Evolutionary conservation across 2,113 vertebrate genomes (phyloP), one percentile per base, ranked within the genome.

Genomic region (Trematomus loennbergii): DNA sequence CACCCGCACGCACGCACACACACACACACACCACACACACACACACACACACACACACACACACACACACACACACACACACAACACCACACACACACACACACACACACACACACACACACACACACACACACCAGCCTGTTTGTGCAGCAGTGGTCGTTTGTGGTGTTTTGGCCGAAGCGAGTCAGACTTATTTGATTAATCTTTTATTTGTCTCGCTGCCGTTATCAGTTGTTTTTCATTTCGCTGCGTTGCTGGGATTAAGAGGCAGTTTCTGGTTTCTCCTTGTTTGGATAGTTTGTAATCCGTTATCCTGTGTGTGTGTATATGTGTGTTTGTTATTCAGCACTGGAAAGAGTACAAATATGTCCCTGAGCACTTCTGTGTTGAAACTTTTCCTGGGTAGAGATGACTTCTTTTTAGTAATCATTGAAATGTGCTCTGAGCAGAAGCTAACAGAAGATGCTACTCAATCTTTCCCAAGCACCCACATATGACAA

Each of bases 201-300:
- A 90, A 93, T 87, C 90, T 90, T 89, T 88, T 88, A 91, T 92
- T 91, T 89, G 88, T 91, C 82, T 79, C 73, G 64, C 52, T 8
- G 66, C 68, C 17, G 53, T 89, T 87, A 87, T 88, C 88, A 68
- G 25, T 65, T 86, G 84, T 87, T 90, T 91, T 90, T 88, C 83
- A 89, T 93, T 85, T 90, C 78, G 80, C 69, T 53, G 75, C 87
- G 88, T 89, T 86, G 55, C 86, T 72, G 78, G 86, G 92, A 88
- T 90, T 91, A 91, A 75, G 66, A 82, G 72, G 68, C 78, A 57
- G 83, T 79, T 81, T 81, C 72, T 83, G 75, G 18, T 91, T 82
- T 83, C 55, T 20, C 52, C 79, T 55, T 68, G 54, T 90, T 87
- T 87, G 82, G 83, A 79, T 65, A 78, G 70, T 83, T 89, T 78